These are phyloP conservation scores for Xiphophorus couchianus DNA, from an alignment of 2,113 vertebrate species.

Conservation along the genomic window DNA sequence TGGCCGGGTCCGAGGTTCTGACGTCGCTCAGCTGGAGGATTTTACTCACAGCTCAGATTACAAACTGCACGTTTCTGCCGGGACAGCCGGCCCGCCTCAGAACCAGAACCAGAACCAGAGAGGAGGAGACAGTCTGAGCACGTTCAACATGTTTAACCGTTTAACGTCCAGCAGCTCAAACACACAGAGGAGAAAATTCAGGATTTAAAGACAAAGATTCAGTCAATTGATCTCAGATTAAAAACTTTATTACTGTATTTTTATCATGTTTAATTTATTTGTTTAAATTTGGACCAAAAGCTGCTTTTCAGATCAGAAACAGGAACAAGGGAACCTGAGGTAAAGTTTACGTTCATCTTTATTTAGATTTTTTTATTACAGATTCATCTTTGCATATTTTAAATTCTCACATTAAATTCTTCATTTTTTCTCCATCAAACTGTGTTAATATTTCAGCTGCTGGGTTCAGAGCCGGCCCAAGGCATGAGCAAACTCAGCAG, in stretches of 20 bases:
- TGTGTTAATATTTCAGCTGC: neutral
- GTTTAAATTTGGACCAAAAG: neutral
- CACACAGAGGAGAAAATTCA: neutral
- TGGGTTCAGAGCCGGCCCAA: too few relatives aligned
- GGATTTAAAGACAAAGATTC: too few relatives aligned
- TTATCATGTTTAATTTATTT: neutral
- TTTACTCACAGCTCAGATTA: conserved; percentile 20
- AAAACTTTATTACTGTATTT: neutral
- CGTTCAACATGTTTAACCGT: neutral
- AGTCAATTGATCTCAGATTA: too few relatives aligned
- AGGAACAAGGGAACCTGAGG: neutral
- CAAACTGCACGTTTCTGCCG: neutral
- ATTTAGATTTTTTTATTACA: too few relatives aligned
- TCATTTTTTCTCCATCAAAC: neutral
- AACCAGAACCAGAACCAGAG: neutral
- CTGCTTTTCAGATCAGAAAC: too few relatives aligned
- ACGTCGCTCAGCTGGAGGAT: neutral
- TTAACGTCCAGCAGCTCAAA: neutral
- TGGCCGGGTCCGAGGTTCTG: neutral
- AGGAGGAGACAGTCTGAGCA: neutral
- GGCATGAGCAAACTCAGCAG: too few relatives aligned
- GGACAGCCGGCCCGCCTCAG: too few relatives aligned
- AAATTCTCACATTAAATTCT: neutral
- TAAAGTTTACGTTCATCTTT: too few relatives aligned
- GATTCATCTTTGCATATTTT: neutral